Conservation (phyloP, 1,140 invertebrate genomes). For the Nymphalis io region DNA sequence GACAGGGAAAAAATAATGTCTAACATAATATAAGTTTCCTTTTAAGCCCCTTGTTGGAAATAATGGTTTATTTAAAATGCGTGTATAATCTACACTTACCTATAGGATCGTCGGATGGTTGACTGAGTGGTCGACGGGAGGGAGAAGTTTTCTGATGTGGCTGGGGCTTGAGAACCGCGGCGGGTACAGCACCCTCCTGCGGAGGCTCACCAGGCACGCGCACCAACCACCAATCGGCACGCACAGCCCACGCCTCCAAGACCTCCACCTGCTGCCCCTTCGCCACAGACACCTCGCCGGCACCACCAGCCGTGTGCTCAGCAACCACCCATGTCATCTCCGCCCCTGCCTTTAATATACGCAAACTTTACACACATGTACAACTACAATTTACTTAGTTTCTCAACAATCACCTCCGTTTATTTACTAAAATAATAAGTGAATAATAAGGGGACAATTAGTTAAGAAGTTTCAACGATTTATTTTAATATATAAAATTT, state of each 20-base stretch:
- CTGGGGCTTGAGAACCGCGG: slow-evolving; percentile 89
- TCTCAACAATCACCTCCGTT: too few species aligned
- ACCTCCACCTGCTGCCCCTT: slow-evolving; percentile 97
- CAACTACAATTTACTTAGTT: too few species aligned
- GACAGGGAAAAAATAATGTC: too few species aligned
- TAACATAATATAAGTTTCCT: too few species aligned
- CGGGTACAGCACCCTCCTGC: slow-evolving; percentile 91
- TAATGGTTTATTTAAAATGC: background rate
- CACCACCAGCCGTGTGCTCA: slow-evolving; percentile 87
- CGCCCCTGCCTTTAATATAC: slow-evolving; percentile 51
- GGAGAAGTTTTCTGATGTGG: slow-evolving; percentile 84
- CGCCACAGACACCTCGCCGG: slow-evolving; percentile 88
- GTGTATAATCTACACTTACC: slow-evolving; percentile 50
- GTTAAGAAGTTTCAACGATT: too few species aligned
- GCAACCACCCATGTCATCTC: slow-evolving; percentile 94
- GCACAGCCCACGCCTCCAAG: slow-evolving; percentile 84
- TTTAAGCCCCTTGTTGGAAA: background rate
- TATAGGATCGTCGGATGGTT: slow-evolving; percentile 61
- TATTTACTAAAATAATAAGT: too few species aligned
- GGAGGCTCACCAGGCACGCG: slow-evolving; percentile 82
- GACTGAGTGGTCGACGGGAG: slow-evolving; percentile 77
- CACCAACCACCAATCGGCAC: slow-evolving; percentile 85
- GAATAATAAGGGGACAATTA: too few species aligned
- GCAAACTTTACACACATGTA: background rate
- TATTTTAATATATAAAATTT: too few species aligned